Percentiles rank a stretch among this genome's conserved stretches.
phyloP scores from a whole-genome alignment of 2,797 vertebrate species.

The Amphiprion clarkii region DNA sequence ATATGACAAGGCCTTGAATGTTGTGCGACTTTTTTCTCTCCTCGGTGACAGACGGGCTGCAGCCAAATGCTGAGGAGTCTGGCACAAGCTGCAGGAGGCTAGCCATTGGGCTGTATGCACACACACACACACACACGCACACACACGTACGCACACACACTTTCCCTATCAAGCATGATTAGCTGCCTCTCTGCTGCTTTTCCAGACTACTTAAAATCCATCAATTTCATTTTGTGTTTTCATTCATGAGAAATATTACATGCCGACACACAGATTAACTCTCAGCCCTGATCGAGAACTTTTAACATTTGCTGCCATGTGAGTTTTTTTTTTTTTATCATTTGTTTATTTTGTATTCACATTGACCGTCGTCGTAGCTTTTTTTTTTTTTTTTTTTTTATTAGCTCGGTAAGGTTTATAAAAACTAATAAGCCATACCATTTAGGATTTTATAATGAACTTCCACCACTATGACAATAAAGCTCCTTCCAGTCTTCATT shows the following conservation, averaged over 20 bases:
- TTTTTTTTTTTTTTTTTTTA: constrained; percentile 11
- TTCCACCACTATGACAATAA: background rate
- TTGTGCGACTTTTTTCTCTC: constrained; percentile 49
- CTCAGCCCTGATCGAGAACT: constrained; percentile 23
- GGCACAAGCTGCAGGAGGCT: constrained; percentile 73
- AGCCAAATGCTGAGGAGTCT: constrained; percentile 78
- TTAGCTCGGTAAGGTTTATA: background rate
- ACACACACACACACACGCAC: constrained; percentile 25
- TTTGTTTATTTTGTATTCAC: background rate
- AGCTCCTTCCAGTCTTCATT: constrained; percentile 11
- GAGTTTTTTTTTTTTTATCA: background rate
- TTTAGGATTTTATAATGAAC: constrained; percentile 6
- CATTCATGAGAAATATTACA: constrained; percentile 35
- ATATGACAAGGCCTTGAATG: constrained; percentile 51
- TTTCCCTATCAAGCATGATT: constrained; percentile 51
- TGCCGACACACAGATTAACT: constrained; percentile 27
- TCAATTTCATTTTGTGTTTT: constrained; percentile 45
- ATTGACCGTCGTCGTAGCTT: constrained; percentile 1
- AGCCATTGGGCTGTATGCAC: constrained; percentile 45
- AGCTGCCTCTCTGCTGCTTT: constrained; percentile 40
- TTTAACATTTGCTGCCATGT: constrained; percentile 8
- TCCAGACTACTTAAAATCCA: constrained; percentile 36
- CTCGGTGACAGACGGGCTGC: constrained; percentile 58
- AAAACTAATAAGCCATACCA: background rate
- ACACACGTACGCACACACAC: constrained; percentile 20